Percentiles rank a stretch among this genome's conserved stretches.
Conservation (phyloP, 2,888 invertebrate species). For the Drosophila robusta region DNA sequence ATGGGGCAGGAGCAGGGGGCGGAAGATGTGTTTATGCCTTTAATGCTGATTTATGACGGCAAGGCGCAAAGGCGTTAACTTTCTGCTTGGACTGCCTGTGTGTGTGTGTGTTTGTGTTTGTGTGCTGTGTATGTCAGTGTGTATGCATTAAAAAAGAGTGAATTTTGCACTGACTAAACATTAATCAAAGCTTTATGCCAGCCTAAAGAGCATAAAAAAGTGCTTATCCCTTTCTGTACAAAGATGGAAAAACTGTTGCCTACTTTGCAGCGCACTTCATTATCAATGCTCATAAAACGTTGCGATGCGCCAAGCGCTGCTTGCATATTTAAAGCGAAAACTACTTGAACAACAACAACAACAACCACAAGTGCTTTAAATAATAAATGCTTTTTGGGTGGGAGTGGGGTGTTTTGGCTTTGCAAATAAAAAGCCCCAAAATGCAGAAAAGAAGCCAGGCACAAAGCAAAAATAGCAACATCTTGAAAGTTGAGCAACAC, state of each 20-base stretch:
- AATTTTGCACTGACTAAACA: slow-evolving; percentile 52
- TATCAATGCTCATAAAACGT: slow-evolving; percentile 64
- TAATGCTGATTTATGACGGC: slow-evolving; percentile 72
- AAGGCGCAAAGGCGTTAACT: slow-evolving; percentile 39
- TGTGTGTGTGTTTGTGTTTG: slow-evolving; percentile 3
- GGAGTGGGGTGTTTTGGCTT: not conserved
- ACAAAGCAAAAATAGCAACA: slow-evolving; percentile 58
- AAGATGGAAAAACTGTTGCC: slow-evolving; percentile 50
- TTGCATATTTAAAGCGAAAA: slow-evolving; percentile 45
- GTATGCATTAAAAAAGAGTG: slow-evolving; percentile 3
- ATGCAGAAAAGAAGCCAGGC: slow-evolving; percentile 34
- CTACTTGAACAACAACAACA: slow-evolving; percentile 43
- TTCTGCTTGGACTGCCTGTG: slow-evolving; percentile 13
- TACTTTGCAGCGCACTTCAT: slow-evolving; percentile 60
- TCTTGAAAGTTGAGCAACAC: slow-evolving; percentile 68
- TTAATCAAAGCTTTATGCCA: slow-evolving; percentile 68
- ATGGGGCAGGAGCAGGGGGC: slow-evolving; percentile 8
- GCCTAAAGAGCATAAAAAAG: slow-evolving; percentile 63
- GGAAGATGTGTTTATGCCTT: slow-evolving; percentile 63
- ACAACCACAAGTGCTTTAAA: slow-evolving; percentile 47
- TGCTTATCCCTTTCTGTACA: slow-evolving; percentile 1
- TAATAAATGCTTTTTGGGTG: slow-evolving; percentile 54
- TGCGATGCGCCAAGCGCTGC: slow-evolving; percentile 21
- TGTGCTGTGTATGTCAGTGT: slow-evolving; percentile 1
- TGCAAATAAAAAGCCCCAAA: slow-evolving; percentile 22